Evolutionary conservation across 2,888 invertebrate genomes (phyloP), one percentile per base, ranked within the genome.

Genomic region (Itoplectis maculator): DNA sequence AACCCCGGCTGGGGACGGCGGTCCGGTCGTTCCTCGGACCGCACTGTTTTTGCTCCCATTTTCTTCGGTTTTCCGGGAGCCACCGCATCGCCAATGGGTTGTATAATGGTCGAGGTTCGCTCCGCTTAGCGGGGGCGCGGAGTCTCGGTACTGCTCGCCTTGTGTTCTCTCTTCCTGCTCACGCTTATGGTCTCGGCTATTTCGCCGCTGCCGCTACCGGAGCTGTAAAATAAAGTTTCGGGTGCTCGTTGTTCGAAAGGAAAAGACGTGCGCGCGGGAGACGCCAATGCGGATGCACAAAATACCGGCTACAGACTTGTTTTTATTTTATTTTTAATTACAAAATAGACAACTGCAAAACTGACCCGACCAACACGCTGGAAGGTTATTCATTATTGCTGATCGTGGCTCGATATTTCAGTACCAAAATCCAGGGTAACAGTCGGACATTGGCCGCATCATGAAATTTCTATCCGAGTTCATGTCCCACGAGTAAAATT

Each of bases 11-110:
- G 59, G 54, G 56, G 76, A 54, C 76, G 74, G n/a, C n/a, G 76
- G 61, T 66, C 66, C 79, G 84, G 83, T 74, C 61, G 63, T 77
- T 79, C 40, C 29, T 70, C 77, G 51, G 42, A 77, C 61, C 76
- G 49, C 73, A 66, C 82, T 87, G 82, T 89, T 88, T 89, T 89
- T 87, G 87, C 84, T 70, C 79, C 80, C 81, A 88, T 89, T 91
- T 88, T 89, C 87, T 87, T 87, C 87, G 88, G 87, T 89, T 89
- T 88, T 87, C 84, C 85, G 85, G 83, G 81, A 88, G 86, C 86
- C 83, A 85, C 88, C 87, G 86, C 86, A 84, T 83, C 79, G 59
- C 82, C 81, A 81, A 84, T 83, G 80, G 81, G 63, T 77, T 77
- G 65, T 85, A 84, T 84, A 85, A 84, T 87, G 86, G 88, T 84